A percentile compares a stretch with the other conserved stretches of the same genome.
Evolutionary conservation across 2,888 invertebrate species (phyloP).

Genomic region (Seira sanloemensis): DNA sequence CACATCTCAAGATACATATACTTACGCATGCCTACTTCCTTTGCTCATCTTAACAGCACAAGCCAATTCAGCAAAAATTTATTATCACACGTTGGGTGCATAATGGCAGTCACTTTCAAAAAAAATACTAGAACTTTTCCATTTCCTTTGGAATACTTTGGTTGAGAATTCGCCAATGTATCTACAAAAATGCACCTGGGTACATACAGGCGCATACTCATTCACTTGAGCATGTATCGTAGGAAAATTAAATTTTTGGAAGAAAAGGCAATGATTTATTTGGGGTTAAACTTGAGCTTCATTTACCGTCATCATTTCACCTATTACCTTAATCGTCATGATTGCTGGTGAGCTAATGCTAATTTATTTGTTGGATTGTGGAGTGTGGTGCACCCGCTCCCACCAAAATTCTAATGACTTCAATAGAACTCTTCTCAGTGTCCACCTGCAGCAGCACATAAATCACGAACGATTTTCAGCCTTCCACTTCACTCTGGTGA

Average conservation of each 20-base stretch:
- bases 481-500: too few species aligned
- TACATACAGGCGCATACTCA: too few species aligned
- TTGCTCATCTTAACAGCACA: neutral
- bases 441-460: neutral
- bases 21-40: neutral
- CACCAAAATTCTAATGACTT: neutral
- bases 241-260: too few species aligned
- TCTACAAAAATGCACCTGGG: too few species aligned
- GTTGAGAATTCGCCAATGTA: too few species aligned
- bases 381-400: neutral
- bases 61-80: neutral
- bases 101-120: too few species aligned
- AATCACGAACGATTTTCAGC: too few species aligned
- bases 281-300: neutral
- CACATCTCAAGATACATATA: neutral
- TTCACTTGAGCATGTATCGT: too few species aligned
- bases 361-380: neutral
- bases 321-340: constrained; percentile 1
- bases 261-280: neutral
- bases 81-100: too few species aligned
- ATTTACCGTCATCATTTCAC: constrained; percentile 3
- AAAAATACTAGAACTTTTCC: too few species aligned
- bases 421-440: constrained; percentile 10
- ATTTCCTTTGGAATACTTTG: too few species aligned
- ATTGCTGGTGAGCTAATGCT: neutral